phyloP scores from a whole-genome alignment of 1,140 invertebrate genomes.

The Aphelinus certus region DNA sequence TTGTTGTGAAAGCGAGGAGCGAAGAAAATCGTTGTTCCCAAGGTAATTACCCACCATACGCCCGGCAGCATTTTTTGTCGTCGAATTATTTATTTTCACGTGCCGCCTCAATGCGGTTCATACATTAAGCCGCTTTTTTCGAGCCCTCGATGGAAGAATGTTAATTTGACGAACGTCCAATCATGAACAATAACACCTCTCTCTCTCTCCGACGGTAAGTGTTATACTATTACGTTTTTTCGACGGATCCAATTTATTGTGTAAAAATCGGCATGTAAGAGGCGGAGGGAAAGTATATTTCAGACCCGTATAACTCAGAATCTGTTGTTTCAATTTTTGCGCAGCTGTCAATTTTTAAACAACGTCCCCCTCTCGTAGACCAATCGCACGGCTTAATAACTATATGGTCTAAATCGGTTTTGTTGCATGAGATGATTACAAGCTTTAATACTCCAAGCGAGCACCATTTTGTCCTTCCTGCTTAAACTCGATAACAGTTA shows the following conservation, averaged over 20 bases:
- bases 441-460: neutral
- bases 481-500: too few species aligned
- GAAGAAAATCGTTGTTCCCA: constrained; percentile 8
- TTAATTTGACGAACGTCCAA: constrained; percentile 20
- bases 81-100: neutral
- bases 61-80: neutral
- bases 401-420: constrained; percentile 6
- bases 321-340: constrained; percentile 16
- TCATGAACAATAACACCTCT: neutral
- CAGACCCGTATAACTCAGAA: neutral
- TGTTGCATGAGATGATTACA: neutral
- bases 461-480: neutral
- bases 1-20: neutral
- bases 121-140: constrained; percentile 1
- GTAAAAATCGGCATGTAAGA: too few species aligned
- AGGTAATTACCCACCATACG: constrained; percentile 8
- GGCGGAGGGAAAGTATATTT: too few species aligned
- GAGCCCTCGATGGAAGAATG: neutral
- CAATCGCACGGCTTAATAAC: constrained; percentile 8
- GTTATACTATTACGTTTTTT: too few species aligned
- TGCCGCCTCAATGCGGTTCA: neutral
- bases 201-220: neutral
- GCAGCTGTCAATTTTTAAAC: constrained; percentile 3
- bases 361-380: neutral
- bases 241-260: too few species aligned